Percentiles rank a stretch among this genome's conserved stretches.
phyloP scores from a whole-genome alignment of 2,113 vertebrate species.

The Tinamus guttatus region DNA sequence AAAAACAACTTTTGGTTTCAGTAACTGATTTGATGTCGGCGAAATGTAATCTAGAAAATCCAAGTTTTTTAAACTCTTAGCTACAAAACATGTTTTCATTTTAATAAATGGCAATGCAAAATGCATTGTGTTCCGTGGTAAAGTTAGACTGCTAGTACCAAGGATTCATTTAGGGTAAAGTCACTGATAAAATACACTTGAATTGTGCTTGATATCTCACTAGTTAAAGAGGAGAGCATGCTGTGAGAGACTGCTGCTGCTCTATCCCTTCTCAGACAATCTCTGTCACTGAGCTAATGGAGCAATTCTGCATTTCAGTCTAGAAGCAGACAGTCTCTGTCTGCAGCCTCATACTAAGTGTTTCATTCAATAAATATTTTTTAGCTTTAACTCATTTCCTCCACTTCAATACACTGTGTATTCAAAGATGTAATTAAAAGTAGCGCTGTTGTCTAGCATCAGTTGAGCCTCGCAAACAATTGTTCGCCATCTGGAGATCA shows the following conservation, averaged over 20 bases:
- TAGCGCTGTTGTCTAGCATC: neutral
- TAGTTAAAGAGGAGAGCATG: neutral
- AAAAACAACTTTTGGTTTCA: neutral
- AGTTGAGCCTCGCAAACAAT: neutral
- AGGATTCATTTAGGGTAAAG: neutral
- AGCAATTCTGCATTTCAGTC: neutral
- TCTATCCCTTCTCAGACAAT: neutral
- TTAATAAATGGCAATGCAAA: neutral
- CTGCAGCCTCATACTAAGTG: conserved; percentile 25
- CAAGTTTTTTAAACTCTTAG: neutral
- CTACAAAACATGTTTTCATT: neutral
- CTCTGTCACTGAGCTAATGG: conserved; percentile 10
- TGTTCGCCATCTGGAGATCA: neutral
- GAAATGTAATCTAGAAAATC: neutral
- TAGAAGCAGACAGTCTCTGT: conserved; percentile 20
- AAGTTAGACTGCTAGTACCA: neutral
- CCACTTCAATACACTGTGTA: neutral
- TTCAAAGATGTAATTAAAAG: conserved; percentile 50
- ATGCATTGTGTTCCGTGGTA: neutral
- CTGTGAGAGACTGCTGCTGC: neutral
- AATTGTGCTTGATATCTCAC: neutral
- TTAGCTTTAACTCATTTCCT: conserved; percentile 57
- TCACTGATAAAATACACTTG: neutral
- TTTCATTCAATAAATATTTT: conserved; percentile 36
- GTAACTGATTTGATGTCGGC: neutral